Percentiles rank a stretch among this genome's conserved stretches.
phyloP scores from a whole-genome alignment of 2,113 vertebrate species.

The Saguinus midas region DNA sequence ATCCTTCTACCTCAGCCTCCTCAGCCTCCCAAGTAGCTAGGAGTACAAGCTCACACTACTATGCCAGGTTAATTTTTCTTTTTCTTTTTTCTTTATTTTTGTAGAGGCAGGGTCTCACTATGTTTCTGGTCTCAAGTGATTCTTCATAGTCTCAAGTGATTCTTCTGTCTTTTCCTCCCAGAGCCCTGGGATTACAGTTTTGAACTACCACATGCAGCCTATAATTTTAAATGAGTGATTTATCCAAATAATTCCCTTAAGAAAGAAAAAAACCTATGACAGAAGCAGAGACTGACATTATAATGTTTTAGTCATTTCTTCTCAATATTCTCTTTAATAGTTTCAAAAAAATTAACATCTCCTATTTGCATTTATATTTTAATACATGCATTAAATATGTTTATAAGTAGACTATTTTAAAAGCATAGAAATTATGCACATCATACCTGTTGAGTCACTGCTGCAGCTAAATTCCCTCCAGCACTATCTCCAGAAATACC shows the following conservation, averaged over 20 bases:
- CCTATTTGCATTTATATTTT: not conserved
- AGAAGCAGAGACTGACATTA: not conserved
- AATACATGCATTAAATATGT: not conserved
- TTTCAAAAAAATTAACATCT: too few species aligned
- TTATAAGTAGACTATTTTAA: not conserved
- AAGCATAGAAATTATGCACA: not conserved
- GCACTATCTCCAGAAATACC: conserved; percentile 92
- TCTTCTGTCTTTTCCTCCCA: too few species aligned
- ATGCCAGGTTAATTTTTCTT: too few species aligned
- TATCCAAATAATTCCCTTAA: not conserved
- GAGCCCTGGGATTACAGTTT: too few species aligned
- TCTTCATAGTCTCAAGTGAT: too few species aligned
- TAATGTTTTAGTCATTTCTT: not conserved
- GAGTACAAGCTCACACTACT: too few species aligned
- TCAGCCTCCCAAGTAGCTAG: too few species aligned
- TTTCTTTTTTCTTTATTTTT: too few species aligned
- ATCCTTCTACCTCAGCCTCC: too few species aligned
- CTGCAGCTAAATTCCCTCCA: conserved; percentile 93
- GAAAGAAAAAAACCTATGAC: not conserved
- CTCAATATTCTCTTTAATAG: not conserved
- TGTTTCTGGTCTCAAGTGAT: too few species aligned
- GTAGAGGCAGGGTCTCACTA: too few species aligned
- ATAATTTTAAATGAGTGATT: not conserved
- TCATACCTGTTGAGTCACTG: conserved; percentile 90
- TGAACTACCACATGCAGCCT: too few species aligned